Evolutionary conservation across 2,113 vertebrate species (phyloP), one percentile per base, ranked within the genome.

Genomic region (Puntigrus tetrazona): DNA sequence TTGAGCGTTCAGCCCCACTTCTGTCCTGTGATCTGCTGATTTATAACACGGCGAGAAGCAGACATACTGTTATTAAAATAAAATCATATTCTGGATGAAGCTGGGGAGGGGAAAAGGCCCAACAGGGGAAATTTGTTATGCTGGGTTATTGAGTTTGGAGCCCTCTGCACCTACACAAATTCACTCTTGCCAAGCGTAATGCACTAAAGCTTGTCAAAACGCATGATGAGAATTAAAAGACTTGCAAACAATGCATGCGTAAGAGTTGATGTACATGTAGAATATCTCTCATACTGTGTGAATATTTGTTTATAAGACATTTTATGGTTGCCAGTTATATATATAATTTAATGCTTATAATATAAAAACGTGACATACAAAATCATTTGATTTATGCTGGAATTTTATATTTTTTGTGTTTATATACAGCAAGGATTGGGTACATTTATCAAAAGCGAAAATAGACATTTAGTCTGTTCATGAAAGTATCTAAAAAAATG

Each of bases 1-100:
- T 95, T 94, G 93, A 74, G 93, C 91, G 93, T 94, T 95, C 94
- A 95, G 95, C 94, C 94, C 52, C n/a, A 43, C 29, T 94, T 95
- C 94, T 94, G 93, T 94, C 92, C 95, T 97, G 94, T 95, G 95
- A 95, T 96, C 94, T 90, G 95, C 88, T 96, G 96, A 98, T 98
- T 98, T 98, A 98, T 96, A 95, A 95, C 93, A 92, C 88, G 87
- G 84, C 94, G 94, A 94, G 95, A 93, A 95, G 94, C 93, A 96
- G 95, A 95, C 96, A 97, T 94, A 93, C 96, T 96, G 94, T 97
- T 95, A 97, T 98, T 99, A 97, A 96, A 97, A 96, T 96, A 91
- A 93, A 94, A 96, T 96, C 92, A 97, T 96, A 95, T 88, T 91
- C 89, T 90, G 88, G 89, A 89, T 88, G 81, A n/a, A 41, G 31